phyloP scores from a whole-genome alignment of 2,888 invertebrate species.

The Andrena haemorrhoa region DNA sequence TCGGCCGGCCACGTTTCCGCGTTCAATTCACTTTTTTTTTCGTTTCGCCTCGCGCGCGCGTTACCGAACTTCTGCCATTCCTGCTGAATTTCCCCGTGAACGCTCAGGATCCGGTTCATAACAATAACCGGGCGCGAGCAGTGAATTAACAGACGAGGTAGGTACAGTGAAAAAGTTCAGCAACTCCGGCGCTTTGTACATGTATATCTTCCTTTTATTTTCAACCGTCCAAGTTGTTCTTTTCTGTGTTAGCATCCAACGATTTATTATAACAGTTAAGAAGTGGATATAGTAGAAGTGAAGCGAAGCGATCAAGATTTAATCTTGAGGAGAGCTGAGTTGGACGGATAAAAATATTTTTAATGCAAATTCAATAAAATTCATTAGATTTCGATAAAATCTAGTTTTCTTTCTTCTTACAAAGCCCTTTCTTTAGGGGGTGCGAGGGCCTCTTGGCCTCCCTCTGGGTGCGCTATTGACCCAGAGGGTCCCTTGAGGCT shows the following conservation, averaged over 20 bases:
- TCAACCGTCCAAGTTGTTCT: neutral
- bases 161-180: constrained; percentile 6
- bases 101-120: constrained; percentile 35
- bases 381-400: too few species aligned
- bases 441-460: too few species aligned
- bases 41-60: neutral
- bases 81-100: constrained; percentile 22
- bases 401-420: too few species aligned
- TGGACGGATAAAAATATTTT: too few species aligned
- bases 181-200: neutral
- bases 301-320: neutral
- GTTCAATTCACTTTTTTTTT: constrained; percentile 43
- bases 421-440: too few species aligned
- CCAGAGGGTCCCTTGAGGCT: too few species aligned
- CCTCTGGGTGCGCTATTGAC: too few species aligned
- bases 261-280: neutral
- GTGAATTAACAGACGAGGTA: constrained; percentile 5
- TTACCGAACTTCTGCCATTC: constrained; percentile 26
- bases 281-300: neutral
- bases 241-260: neutral
- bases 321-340: neutral
- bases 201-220: neutral
- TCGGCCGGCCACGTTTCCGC: constrained; percentile 10
- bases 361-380: too few species aligned
- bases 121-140: constrained; percentile 22